phyloP scores from a whole-genome alignment of 2,797 vertebrate genomes.

The Apogon talboti region DNA sequence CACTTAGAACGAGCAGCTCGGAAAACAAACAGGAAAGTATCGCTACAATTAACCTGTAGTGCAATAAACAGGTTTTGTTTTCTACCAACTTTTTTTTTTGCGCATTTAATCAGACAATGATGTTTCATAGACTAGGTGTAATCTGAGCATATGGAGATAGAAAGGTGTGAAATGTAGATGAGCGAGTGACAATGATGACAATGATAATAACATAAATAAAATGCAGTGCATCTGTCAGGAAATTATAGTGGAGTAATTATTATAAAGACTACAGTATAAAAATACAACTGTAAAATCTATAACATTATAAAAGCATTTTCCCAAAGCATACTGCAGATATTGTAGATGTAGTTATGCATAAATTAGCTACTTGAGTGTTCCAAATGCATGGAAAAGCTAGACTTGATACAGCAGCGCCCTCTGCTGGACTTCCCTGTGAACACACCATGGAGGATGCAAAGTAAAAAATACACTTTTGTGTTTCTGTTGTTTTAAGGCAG shows the following conservation, averaged over 20 bases:
- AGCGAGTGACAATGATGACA: neutral
- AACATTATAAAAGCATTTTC: neutral
- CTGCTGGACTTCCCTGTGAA: conserved; percentile 59
- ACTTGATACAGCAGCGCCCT: conserved; percentile 54
- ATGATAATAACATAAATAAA: conserved; percentile 7
- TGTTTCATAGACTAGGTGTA: neutral
- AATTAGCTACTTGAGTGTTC: too few species aligned
- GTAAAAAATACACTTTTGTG: too few species aligned
- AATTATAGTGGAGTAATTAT: neutral
- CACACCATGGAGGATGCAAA: neutral
- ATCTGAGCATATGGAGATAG: neutral
- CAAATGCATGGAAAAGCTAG: neutral
- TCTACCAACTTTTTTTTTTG: neutral
- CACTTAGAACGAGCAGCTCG: conserved; percentile 44
- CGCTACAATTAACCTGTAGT: neutral
- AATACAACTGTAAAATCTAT: too few species aligned
- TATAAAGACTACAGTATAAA: neutral
- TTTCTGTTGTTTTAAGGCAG: neutral
- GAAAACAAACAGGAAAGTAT: conserved; percentile 9
- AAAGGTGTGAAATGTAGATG: neutral
- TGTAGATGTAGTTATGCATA: too few species aligned
- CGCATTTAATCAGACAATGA: neutral
- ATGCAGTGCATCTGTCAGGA: neutral
- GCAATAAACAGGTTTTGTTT: conserved; percentile 1
- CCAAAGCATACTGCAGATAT: neutral